Base-by-base conservation (phyloP, 1,140 invertebrate species). In the Dinoponera quadriceps region DNA sequence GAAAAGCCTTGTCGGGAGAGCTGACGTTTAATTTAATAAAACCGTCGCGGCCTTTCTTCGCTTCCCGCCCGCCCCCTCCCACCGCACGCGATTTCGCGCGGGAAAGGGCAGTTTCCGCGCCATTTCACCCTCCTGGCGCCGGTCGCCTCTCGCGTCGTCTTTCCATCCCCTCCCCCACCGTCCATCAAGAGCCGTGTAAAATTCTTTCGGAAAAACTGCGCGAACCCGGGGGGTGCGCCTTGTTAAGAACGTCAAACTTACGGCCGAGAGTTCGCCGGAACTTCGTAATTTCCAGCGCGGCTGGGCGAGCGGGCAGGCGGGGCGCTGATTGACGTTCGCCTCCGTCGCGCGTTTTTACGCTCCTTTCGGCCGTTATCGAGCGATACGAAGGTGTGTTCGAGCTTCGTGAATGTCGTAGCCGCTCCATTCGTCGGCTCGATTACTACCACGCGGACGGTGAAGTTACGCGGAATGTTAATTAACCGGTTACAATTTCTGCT, bases 21-120 rank as follows among this genome's bases (percentile, higher is more conserved):
- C 87, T 88, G 87, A 87, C 87, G 83, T 88, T 88, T 88, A 88
- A 88, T 88, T 88, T 88, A 88, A 87, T 88, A 88, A 88, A 88
- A 80, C 66, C 49, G 48, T 77, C 87, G 75, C 22, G 55, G 59
- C 59, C 51, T 68, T 81, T 88, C 83, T 85, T 54, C 33, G 49
- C 48, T 71, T 22, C n/a, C 27, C n/a, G n/a, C n/a, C n/a, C n/a
- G n/a, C n/a, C 29, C 44, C 48, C 72, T 78, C 69, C 59, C 66
- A 16, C n/a, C n/a, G 62, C 18, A 51, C 3, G 60, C 72, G 27
- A 59, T 55, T 54, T 18, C 38, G 33, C 18, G 82, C 18, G n/a
- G 0, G 22, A 1, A 44, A 49, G 49, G n/a, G 27, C 49, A 59
- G 63, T 88, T 88, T 88, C 83, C 77, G 69, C 85, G 71, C 86